phyloP scores from a whole-genome alignment of 2,888 invertebrate species.

The Malthinus flaveolus region DNA sequence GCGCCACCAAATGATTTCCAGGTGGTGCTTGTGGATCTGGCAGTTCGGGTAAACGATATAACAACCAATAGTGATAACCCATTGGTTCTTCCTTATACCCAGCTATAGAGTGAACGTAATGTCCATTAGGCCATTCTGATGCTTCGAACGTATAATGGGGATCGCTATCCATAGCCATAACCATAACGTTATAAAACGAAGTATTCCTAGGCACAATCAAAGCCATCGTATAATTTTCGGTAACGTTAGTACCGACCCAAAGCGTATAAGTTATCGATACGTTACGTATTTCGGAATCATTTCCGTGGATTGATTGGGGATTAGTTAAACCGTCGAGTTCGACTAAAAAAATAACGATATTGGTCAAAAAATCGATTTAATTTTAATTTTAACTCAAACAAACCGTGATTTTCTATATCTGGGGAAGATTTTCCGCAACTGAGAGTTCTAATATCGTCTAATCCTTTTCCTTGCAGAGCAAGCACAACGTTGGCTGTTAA shows the following conservation, averaged over 20 bases:
- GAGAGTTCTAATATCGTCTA: constrained; percentile 67
- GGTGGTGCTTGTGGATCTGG: constrained; percentile 82
- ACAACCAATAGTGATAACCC: constrained; percentile 88
- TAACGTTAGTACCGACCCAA: constrained; percentile 86
- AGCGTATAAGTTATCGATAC: constrained; percentile 82
- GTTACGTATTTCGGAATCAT: constrained; percentile 67
- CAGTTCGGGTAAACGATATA: constrained; percentile 78
- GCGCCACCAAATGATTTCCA: constrained; percentile 84
- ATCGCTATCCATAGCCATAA: constrained; percentile 81
- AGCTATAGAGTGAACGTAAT: constrained; percentile 85
- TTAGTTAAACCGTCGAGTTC: constrained; percentile 52
- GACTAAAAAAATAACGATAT: constrained; percentile 40
- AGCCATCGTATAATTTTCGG: constrained; percentile 77
- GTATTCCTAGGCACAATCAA: constrained; percentile 74
- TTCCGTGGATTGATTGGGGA: constrained; percentile 51
- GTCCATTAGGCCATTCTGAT: constrained; percentile 90
- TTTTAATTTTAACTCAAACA: constrained; percentile 10
- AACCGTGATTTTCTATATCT: constrained; percentile 57
- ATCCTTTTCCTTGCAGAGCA: constrained; percentile 73
- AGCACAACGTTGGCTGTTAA: constrained; percentile 79
- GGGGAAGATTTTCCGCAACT: constrained; percentile 56
- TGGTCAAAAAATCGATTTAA: not conserved
- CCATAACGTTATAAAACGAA: constrained; percentile 68
- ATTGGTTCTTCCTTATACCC: constrained; percentile 79
- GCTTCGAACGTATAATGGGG: constrained; percentile 64